Evolutionary conservation across 2,797 vertebrate species (phyloP).

Genomic region (Peromyscus nudipes): DNA sequence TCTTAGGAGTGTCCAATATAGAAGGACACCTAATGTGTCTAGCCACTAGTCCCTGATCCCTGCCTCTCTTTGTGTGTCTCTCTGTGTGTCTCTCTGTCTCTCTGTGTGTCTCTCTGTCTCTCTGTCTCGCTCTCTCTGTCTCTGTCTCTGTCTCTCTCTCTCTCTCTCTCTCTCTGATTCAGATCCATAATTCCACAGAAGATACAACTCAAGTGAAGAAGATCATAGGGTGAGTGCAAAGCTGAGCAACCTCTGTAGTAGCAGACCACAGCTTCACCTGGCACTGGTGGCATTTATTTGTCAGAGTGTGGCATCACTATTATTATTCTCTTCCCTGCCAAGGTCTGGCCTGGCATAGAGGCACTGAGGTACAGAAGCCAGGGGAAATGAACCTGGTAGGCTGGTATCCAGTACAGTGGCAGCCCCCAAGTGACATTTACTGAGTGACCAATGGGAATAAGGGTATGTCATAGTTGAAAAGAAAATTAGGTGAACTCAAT

Average conservation of each 20-base stretch:
- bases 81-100: too few relatives aligned
- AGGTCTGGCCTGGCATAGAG: neutral
- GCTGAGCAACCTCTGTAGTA: neutral
- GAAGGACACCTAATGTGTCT: neutral
- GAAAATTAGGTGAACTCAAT: neutral
- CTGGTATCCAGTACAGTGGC: neutral
- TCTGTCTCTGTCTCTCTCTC: neutral
- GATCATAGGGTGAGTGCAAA: neutral
- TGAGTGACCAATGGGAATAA: neutral
- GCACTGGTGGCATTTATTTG: neutral
- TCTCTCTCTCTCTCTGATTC: neutral
- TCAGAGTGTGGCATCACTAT: neutral
- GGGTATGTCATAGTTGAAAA: neutral
- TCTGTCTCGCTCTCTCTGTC: neutral
- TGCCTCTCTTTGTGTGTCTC: neutral
- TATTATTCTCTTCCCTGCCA: too few relatives aligned
- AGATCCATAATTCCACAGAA: neutral
- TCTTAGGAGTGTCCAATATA: neutral
- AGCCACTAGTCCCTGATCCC: too few relatives aligned
- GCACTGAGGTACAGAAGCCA: neutral
- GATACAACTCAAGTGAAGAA: neutral
- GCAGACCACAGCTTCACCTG: neutral
- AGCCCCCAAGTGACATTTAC: neutral
- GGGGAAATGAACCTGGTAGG: neutral
- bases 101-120: too few relatives aligned